Evolutionary conservation across 2,113 vertebrate genomes (phyloP).

Genomic region (Cathartes aura): DNA sequence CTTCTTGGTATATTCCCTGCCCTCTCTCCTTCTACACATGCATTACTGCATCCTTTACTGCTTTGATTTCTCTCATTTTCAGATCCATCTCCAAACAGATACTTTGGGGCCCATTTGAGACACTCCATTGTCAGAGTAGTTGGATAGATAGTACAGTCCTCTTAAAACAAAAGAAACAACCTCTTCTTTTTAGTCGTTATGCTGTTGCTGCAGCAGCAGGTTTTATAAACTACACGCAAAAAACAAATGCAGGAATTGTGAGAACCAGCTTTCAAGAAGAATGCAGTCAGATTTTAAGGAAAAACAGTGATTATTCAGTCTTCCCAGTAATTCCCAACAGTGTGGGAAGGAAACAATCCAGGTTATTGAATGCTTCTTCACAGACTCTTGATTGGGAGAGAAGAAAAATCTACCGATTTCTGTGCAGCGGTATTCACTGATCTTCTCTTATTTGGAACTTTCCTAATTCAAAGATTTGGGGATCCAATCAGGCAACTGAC

Average conservation of each 20-base stretch:
- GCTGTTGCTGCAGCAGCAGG: neutral
- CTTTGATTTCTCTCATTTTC: neutral
- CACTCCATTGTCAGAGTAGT: neutral
- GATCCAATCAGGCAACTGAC: neutral
- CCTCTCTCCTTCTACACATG: neutral
- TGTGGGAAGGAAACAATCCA: neutral
- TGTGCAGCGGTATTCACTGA: neutral
- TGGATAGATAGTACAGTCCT: neutral
- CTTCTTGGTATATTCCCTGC: slow-evolving; percentile 1
- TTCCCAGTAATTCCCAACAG: neutral
- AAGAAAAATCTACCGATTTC: neutral
- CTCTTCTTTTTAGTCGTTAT: neutral
- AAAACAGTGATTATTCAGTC: neutral
- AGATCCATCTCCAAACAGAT: neutral
- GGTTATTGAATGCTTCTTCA: neutral
- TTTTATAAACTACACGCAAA: neutral
- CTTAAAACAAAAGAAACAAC: neutral
- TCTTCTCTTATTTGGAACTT: neutral
- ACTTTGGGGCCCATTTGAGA: neutral
- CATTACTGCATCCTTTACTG: neutral
- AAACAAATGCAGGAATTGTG: neutral
- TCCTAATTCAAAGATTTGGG: neutral
- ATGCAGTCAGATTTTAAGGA: neutral
- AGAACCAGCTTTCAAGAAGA: neutral
- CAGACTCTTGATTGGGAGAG: neutral